Evolutionary conservation across 1,140 invertebrate species (phyloP).

Genomic region (Caenorhabditis latens): DNA sequence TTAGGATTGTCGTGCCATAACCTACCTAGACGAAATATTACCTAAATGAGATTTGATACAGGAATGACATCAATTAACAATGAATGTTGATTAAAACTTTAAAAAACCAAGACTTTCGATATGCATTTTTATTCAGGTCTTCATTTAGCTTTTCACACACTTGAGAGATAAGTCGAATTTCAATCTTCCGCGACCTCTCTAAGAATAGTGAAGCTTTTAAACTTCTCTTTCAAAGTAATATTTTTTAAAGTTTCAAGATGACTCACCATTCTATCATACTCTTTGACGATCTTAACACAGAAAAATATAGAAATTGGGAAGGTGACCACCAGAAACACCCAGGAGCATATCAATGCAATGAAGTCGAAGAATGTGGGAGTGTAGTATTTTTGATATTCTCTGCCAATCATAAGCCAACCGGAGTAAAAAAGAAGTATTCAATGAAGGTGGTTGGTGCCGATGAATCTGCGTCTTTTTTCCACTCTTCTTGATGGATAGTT

Average conservation of each 20-base stretch:
- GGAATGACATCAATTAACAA: too few relatives aligned
- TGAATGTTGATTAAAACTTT: too few relatives aligned
- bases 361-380: slow-evolving; percentile 38
- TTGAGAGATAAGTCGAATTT: too few relatives aligned
- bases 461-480: slow-evolving; percentile 8
- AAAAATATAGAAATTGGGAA: slow-evolving; percentile 71
- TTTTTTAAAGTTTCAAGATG: too few relatives aligned
- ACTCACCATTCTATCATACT: slow-evolving; percentile 74
- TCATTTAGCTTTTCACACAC: too few relatives aligned
- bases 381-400: slow-evolving; percentile 43
- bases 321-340: slow-evolving; percentile 70
- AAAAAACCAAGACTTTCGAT: too few relatives aligned
- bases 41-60: slow-evolving; percentile 61
- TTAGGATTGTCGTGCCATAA: slow-evolving; percentile 60
- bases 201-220: too few relatives aligned
- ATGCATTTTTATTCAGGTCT: too few relatives aligned
- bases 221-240: too few relatives aligned
- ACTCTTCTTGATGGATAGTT: slow-evolving; percentile 30
- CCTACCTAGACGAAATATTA: slow-evolving; percentile 73
- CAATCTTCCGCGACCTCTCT: too few relatives aligned
- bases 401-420: slow-evolving; percentile 32
- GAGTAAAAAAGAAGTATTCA: slow-evolving; percentile 13
- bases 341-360: slow-evolving; percentile 62
- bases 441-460: not conserved
- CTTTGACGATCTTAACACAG: slow-evolving; percentile 75